phyloP scores from a whole-genome alignment of 2,888 invertebrate species.

The Zygogramma bicolorata region DNA sequence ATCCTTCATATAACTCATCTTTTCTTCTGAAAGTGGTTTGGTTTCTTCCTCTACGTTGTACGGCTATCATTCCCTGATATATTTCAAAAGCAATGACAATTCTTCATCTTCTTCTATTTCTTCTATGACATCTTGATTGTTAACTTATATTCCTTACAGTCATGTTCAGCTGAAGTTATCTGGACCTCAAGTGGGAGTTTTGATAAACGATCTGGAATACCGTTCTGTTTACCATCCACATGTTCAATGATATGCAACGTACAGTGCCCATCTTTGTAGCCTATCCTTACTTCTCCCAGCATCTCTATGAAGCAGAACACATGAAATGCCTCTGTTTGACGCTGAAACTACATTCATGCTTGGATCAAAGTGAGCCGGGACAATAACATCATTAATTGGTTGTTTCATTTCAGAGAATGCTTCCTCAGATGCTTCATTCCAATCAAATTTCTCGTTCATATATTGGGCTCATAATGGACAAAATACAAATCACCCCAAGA shows the following conservation, averaged over 20 bases:
- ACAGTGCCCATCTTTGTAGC: neutral
- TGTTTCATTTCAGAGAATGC: conserved; percentile 33
- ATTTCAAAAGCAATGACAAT: neutral
- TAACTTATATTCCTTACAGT: no score
- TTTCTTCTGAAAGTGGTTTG: neutral
- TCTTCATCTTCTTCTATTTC: neutral
- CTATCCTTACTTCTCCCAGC: neutral
- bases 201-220: neutral
- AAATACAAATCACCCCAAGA: no score
- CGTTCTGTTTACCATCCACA: neutral
- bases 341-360: conserved; percentile 24
- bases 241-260: neutral
- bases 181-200: neutral
- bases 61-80: neutral
- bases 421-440: conserved; percentile 31
- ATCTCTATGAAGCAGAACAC: neutral
- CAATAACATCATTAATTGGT: conserved; percentile 21
- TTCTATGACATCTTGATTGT: neutral
- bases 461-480: conserved; percentile 32
- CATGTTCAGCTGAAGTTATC: neutral
- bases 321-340: conserved; percentile 16
- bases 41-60: neutral
- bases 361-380: conserved; percentile 32
- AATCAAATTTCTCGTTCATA: conserved; percentile 28
- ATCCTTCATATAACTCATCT: neutral